Conservation (phyloP, 2,113 vertebrate species). For the Ophiodon elongatus region DNA sequence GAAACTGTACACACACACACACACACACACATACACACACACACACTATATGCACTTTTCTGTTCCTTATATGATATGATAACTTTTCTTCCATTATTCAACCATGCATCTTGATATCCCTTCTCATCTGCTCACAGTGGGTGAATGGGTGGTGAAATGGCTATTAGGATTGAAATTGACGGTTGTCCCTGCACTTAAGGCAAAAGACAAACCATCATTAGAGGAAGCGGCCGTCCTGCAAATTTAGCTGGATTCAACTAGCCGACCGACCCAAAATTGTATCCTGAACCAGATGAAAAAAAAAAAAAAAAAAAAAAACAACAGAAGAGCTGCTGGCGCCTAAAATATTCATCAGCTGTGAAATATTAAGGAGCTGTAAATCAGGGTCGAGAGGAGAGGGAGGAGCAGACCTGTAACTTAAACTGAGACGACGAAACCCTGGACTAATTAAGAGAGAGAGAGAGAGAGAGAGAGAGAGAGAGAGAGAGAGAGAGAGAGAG, state of each 20-base stretch:
- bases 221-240: background rate
- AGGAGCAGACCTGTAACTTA: constrained; percentile 68
- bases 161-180: background rate
- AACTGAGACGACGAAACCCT: constrained; percentile 63
- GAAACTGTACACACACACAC: background rate
- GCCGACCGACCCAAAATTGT: background rate
- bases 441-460: constrained; percentile 62
- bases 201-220: constrained; percentile 13
- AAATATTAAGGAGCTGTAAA: constrained; percentile 78
- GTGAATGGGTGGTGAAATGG: background rate
- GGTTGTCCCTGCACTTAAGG: background rate
- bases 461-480: background rate
- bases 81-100: background rate
- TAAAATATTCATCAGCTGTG: constrained; percentile 76
- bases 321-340: constrained; percentile 34
- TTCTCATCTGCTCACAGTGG: background rate
- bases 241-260: background rate
- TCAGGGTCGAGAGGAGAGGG: constrained; percentile 56
- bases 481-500: background rate
- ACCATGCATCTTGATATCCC: background rate
- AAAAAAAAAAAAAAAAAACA: constrained; percentile 5
- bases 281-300: constrained; percentile 1
- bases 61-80: background rate
- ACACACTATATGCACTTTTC: background rate
- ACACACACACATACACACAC: no score